These are phyloP conservation scores for Cyrtorhinus lividipennis DNA, from an alignment of 1,140 invertebrate genomes.

Conservation along the genomic window DNA sequence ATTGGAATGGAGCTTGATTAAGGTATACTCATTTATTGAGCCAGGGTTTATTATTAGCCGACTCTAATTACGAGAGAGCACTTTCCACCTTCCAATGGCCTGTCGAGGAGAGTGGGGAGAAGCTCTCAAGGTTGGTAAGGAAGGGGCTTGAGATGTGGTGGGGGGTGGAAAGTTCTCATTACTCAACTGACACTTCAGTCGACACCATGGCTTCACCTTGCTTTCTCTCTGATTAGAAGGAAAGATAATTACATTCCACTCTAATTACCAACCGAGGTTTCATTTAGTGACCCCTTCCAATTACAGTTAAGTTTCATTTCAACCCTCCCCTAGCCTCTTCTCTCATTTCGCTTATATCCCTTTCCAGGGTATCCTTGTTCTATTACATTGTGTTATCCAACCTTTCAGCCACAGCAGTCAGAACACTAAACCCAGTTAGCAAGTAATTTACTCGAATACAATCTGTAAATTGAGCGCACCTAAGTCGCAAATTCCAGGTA, in stretches of 20 bases:
- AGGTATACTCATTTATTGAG: no score
- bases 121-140: not conserved
- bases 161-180: conserved; percentile 5
- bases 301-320: conserved; percentile 10
- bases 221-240: conserved; percentile 5
- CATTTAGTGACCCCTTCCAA: conserved; percentile 9
- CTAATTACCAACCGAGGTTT: conserved; percentile 9
- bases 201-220: conserved; percentile 5
- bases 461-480: no score
- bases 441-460: not conserved
- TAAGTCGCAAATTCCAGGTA: no score
- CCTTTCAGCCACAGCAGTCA: not conserved
- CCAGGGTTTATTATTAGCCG: no score
- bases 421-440: not conserved
- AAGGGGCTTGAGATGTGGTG: not conserved
- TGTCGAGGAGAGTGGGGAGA: no score
- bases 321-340: not conserved
- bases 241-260: conserved; percentile 10
- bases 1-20: no score
- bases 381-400: conserved; percentile 3
- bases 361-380: not conserved
- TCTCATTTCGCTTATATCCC: not conserved
- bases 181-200: conserved; percentile 9
- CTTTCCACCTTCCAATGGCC: no score
- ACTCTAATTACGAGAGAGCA: not conserved